These are phyloP conservation scores for Standfussiana lucernea DNA, from an alignment of 2,888 invertebrate species.

Conservation along the genomic window DNA sequence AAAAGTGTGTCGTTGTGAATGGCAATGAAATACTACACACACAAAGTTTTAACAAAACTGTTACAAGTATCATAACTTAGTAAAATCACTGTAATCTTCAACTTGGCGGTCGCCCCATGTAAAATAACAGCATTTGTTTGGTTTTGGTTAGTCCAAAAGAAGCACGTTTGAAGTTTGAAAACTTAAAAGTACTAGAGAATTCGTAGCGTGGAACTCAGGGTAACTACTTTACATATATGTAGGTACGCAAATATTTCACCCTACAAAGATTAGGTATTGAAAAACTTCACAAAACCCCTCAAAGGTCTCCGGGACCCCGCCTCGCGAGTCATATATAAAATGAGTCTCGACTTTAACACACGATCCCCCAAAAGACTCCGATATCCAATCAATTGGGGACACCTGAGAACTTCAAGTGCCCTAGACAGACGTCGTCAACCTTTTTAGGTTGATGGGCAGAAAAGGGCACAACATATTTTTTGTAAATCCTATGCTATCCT, in stretches of 20 bases:
- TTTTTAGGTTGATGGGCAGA: slow-evolving; percentile 7
- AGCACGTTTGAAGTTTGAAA: not conserved
- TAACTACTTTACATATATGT: not conserved
- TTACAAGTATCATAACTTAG: not conserved
- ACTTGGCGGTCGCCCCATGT: too few relatives aligned
- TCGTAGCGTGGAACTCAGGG: not conserved
- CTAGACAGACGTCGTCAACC: slow-evolving; percentile 28
- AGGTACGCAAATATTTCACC: not conserved
- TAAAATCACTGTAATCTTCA: too few relatives aligned
- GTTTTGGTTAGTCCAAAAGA: slow-evolving; percentile 2
- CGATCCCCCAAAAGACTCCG: slow-evolving; percentile 37
- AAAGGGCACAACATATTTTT: not conserved
- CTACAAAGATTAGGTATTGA: not conserved
- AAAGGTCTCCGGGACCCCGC: not conserved
- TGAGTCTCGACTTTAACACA: slow-evolving; percentile 21
- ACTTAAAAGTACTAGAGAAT: not conserved
- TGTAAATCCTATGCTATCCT: not conserved
- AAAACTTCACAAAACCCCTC: slow-evolving; percentile 10
- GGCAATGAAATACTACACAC: too few relatives aligned
- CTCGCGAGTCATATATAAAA: slow-evolving; percentile 15
- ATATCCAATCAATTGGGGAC: slow-evolving; percentile 53
- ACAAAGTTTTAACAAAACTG: not conserved
- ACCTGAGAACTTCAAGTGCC: slow-evolving; percentile 49
- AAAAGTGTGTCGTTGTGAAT: not conserved
- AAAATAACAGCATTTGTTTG: too few relatives aligned